Evolutionary conservation across 2,797 vertebrate species (phyloP), one percentile per base, ranked within the genome.

Genomic region (Cuniculus paca): DNA sequence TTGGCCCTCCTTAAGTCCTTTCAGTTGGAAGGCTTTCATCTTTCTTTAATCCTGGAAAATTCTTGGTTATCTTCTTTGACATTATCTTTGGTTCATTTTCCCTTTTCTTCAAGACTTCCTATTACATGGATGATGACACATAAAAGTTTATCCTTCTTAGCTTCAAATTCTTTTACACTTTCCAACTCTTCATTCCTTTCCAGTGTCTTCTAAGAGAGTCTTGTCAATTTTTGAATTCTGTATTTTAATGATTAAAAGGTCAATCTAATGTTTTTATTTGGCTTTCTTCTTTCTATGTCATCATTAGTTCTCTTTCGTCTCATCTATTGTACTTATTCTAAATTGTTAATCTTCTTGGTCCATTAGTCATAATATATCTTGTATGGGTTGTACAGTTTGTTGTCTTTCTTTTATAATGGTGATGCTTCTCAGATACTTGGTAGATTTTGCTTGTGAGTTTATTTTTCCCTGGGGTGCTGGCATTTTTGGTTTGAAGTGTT

Each of bases 31-130:
- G 2, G 34, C 24, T 91, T 81, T 85, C 39, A 84, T 88, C 58
- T 90, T 78, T 88, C 26, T 94, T 65, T 58, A 85, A 85, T 81
- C 87, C 39, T 74, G 6, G 42, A 90, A 95, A 84, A 63, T 24
- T 9, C 17, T 68, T 90, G 26, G 28, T 5, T 86, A 61, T 42
- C 68, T 65, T 54, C 42, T 83, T 89, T 42, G n/a, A 63, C n/a
- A 93, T 6, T 31, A 65, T 39, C 54, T 20, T 87, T 58, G 50
- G 34, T 85, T 42, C 9, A 70, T 68, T 88, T 56, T 89, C 45
- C 68, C 56, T 86, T 84, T 93, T 74, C 81, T 80, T 87, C 11
- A 75, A 90, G 92, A 68, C 58, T 65, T 90, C 50, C 34, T 84
- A 36, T 88, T 93, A 56, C 31, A 63, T 26, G 79, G 77, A 56